Evolutionary conservation across 2,113 vertebrate species (phyloP), one percentile per base, ranked within the genome.

Genomic region (Hiodon tergisus): DNA sequence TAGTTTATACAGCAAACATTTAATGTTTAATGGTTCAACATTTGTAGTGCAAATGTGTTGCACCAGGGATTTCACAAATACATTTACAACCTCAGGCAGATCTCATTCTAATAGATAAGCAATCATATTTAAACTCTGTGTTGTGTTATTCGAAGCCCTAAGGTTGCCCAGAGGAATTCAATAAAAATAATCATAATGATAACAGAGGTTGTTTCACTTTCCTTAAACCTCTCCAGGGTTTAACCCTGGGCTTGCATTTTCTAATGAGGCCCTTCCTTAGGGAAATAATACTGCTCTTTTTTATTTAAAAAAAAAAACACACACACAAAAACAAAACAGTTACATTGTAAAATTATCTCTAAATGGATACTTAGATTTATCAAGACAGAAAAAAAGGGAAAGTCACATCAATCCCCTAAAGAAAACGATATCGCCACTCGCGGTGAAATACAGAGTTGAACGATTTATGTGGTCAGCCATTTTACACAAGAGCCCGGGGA

Each of bases 121-220:
- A 72, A 62, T 72, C 59, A 72, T 72, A 61, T 72, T 60, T 59
- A 71, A 48, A 13, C 50, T 59, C 48, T 51, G 8, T 71, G 16
- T 52, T 62, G 5, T 14, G 10, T 61, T 62, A 13, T 55, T 61
- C 8, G 13, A 72, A 62, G n/a, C 58, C 59, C 59, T n/a, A 51
- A 62, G 70, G 59, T 54, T 31, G 54, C 58, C 8, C 14, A 52
- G 59, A 62, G 47, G 47, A 72, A 16, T 51, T 51, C 47, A 50
- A 72, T 62, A 72, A 60, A 11, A 9, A 52, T 48, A 71, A 71
- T 71, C 51, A 71, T 10, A 59, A 71, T 57, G 11, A 3, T 59
- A 6, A 59, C 47, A 8, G 46, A 60, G 10, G 57, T 57, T 47
- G 7, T 14, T 13, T 58, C 47, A 16, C 14, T 0, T 62, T 72